Percentiles rank a stretch among this genome's conserved stretches.
Conservation (phyloP, 1,140 invertebrate species). For the Arion vulgaris region DNA sequence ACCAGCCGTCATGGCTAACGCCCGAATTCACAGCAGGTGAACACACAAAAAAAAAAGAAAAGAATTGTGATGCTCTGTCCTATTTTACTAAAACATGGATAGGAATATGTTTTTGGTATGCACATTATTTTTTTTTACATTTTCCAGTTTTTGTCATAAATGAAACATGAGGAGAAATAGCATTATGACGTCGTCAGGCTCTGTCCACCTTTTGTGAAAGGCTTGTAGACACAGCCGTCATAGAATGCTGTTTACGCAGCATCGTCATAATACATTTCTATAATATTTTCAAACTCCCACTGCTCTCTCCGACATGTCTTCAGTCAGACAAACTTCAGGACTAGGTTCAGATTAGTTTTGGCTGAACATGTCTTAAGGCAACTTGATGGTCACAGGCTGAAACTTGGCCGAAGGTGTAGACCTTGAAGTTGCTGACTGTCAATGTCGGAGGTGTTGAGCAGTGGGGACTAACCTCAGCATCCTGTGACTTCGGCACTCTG, state of each 20-base stretch:
- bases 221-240: slow-evolving; percentile 51
- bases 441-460: slow-evolving; percentile 48
- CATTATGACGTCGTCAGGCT: slow-evolving; percentile 36
- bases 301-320: neutral
- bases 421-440: neutral
- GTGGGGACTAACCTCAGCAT: slow-evolving; percentile 79
- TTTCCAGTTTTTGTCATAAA: neutral
- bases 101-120: too few relatives aligned
- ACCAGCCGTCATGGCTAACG: too few relatives aligned
- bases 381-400: neutral
- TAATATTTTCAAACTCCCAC: neutral
- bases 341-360: too few relatives aligned
- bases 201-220: slow-evolving; percentile 36
- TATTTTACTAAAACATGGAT: too few relatives aligned
- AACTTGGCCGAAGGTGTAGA: neutral
- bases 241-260: slow-evolving; percentile 2
- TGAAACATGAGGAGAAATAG: neutral
- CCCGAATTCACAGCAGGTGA: too few relatives aligned
- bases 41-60: too few relatives aligned
- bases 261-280: neutral
- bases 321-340: neutral
- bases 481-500: slow-evolving; percentile 71
- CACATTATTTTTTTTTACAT: too few relatives aligned
- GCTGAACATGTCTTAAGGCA: too few relatives aligned
- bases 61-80: too few relatives aligned